These are phyloP conservation scores for Macrotrachela quadricornifera DNA, from an alignment of 1,140 invertebrate genomes.

Conservation along the genomic window DNA sequence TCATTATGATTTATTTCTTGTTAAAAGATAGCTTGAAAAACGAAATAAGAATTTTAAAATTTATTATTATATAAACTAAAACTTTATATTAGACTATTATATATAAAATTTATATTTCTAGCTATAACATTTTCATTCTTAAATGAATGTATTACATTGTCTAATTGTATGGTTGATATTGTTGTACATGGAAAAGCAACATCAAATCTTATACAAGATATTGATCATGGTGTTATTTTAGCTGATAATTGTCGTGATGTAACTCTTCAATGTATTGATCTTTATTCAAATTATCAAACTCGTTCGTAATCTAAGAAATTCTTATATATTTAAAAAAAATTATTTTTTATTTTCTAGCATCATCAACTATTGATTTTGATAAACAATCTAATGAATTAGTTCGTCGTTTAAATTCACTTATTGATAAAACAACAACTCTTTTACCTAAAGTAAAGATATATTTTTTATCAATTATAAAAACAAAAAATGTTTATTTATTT, in stretches of 20 bases:
- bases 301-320: neutral
- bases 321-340: slow-evolving; percentile 36
- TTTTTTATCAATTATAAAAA: slow-evolving; percentile 60
- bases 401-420: too few relatives aligned
- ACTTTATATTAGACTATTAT: too few relatives aligned
- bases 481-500: slow-evolving; percentile 46
- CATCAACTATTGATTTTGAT: too few relatives aligned
- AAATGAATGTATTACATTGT: slow-evolving; percentile 19
- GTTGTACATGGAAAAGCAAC: slow-evolving; percentile 45
- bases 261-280: neutral
- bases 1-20: too few relatives aligned
- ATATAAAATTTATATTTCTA: too few relatives aligned
- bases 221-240: slow-evolving; percentile 31
- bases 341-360: too few relatives aligned
- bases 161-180: slow-evolving; percentile 39
- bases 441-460: slow-evolving; percentile 35
- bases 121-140: neutral
- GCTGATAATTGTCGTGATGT: neutral
- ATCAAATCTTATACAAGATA: slow-evolving; percentile 17
- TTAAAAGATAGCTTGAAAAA: too few relatives aligned
- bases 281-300: neutral
- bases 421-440: too few relatives aligned
- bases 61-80: too few relatives aligned
- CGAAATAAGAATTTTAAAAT: too few relatives aligned
- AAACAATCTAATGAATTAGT: too few relatives aligned